Evolutionary conservation across 1,140 invertebrate species (phyloP).

Genomic region (Drosophila prosaltans): DNA sequence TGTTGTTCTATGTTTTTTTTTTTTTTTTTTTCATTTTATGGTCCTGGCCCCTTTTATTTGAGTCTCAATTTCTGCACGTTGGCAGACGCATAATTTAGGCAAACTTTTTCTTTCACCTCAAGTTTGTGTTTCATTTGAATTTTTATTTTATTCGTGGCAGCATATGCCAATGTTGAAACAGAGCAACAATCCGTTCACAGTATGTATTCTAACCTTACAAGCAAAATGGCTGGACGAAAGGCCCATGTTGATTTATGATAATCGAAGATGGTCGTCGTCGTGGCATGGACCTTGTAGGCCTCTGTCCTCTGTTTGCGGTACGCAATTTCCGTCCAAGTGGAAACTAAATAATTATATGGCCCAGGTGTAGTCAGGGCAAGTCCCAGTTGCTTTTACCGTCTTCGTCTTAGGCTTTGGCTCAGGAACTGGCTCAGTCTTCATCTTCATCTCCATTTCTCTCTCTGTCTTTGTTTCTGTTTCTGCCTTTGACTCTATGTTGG

Average conservation of each 20-base stretch:
- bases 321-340: conserved; percentile 65
- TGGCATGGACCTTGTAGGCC: background rate
- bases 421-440: too few species aligned
- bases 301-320: conserved; percentile 11
- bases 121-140: conserved; percentile 37
- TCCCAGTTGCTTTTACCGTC: conserved; percentile 11
- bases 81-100: conserved; percentile 66
- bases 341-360: conserved; percentile 78
- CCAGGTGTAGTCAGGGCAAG: conserved; percentile 38
- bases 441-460: too few species aligned
- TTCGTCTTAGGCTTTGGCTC: background rate
- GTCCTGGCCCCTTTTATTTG: conserved; percentile 16
- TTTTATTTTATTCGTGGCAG: conserved; percentile 43
- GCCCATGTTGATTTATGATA: conserved; percentile 72
- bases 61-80: conserved; percentile 39
- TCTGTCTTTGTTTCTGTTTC: background rate
- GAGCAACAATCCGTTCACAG: conserved; percentile 64
- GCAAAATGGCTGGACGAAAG: background rate
- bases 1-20: conserved; percentile 9
- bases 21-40: conserved; percentile 14
- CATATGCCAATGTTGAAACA: conserved; percentile 41
- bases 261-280: conserved; percentile 60
- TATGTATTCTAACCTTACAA: background rate
- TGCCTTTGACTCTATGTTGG: conserved; percentile 4
- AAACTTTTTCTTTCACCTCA: conserved; percentile 51